Base-by-base conservation (phyloP, 2,888 invertebrate species). In the Euclidia mi region DNA sequence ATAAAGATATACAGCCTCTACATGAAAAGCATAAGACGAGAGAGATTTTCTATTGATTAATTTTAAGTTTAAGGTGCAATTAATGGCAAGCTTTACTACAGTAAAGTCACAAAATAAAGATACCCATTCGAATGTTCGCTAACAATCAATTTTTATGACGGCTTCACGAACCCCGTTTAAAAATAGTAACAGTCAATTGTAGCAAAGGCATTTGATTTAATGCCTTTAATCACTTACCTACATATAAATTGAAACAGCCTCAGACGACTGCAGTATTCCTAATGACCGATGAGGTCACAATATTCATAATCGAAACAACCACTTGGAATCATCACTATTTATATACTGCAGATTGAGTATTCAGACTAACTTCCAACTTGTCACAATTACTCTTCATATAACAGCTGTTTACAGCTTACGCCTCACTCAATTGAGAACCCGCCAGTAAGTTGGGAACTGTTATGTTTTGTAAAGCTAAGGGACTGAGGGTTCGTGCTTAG, bases 361-460 rank as follows among this genome's bases (percentile, higher is more conserved):
- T 76, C 73, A 79, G 70, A 71, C 73, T 74, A 76, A 82, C 82
- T 86, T 87, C 78, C 77, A 69, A 76, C 82, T 78, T 86, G 85
- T 86, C 88, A 82, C 84, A 89, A 89, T 91, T 85, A 83, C 78
- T 85, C 80, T 78, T 83, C 84, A 79, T 77, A 67, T 76, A 69
- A 71, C 82, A 79, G 81, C 89, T 87, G 88, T 90, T 91, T 91
- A 89, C 84, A 81, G 81, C 71, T 71, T 76, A 76, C 81, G 82
- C 81, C 79, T 81, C 76, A 82, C 82, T 86, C 91, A 92, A 92
- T 92, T 92, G 89, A 83, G 75, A 51, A 68, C 63, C 70, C 77
- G 48, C 92, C 88, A 90, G 58, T 78, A 65, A 77, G 65, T 64
- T 49, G 45, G 45, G 89, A 81, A n/a, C 87, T 59, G 55, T 71